phyloP scores from a whole-genome alignment of 2,888 invertebrate genomes.

The Balanococcus diminutus region DNA sequence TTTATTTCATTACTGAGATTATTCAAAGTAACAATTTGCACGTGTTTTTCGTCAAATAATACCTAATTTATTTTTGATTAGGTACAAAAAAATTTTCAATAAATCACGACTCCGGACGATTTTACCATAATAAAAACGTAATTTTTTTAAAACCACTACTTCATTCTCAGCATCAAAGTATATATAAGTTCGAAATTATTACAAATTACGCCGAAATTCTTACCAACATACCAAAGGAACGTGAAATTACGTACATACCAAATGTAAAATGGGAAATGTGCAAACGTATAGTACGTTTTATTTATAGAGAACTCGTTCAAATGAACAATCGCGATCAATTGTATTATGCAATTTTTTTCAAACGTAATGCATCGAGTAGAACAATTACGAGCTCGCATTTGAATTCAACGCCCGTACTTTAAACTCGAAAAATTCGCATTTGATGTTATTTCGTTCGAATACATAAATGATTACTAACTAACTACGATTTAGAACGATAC shows the following conservation, averaged over 20 bases:
- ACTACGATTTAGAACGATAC: no score
- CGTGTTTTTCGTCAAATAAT: no score
- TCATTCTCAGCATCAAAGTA: no score
- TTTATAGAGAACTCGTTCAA: not conserved
- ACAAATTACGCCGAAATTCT: not conserved
- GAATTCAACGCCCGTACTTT: not conserved
- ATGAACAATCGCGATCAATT: not conserved
- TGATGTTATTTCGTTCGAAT: not conserved
- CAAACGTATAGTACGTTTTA: not conserved
- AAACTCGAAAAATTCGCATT: not conserved
- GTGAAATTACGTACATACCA: not conserved
- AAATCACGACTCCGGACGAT: no score
- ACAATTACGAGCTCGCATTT: not conserved
- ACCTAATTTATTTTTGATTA: no score
- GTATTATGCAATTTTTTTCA: not conserved
- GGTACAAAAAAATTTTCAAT: no score
- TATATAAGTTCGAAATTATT: not conserved
- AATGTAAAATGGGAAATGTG: not conserved
- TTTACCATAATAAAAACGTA: no score
- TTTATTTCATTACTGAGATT: no score
- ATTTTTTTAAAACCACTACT: no score
- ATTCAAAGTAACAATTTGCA: no score
- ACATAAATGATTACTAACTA: not conserved
- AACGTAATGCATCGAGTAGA: not conserved
- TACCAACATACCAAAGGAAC: not conserved